Percentiles rank a stretch among this genome's conserved stretches.
Conservation (phyloP, 1,140 invertebrate species). For the Nylanderia fulva region DNA sequence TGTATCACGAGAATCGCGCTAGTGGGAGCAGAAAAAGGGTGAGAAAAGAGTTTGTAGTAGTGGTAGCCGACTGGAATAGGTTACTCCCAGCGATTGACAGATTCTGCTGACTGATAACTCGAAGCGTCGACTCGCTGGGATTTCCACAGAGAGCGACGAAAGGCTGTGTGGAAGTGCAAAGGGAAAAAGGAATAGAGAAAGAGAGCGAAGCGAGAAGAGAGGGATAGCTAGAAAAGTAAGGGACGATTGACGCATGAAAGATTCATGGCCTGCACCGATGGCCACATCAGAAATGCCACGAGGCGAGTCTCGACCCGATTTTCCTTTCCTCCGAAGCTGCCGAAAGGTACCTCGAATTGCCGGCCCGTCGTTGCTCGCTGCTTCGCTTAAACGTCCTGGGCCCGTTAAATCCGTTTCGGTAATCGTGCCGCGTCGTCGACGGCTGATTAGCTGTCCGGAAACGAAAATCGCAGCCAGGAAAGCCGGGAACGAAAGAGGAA, state of each 20-base stretch:
- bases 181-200: slow-evolving; percentile 3
- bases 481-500: neutral
- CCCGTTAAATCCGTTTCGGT: slow-evolving; percentile 71
- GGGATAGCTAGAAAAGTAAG: slow-evolving; percentile 8
- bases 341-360: slow-evolving; percentile 72
- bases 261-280: slow-evolving; percentile 78
- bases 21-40: slow-evolving; percentile 45
- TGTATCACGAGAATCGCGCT: slow-evolving; percentile 24
- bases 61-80: slow-evolving; percentile 63
- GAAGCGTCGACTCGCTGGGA: slow-evolving; percentile 60
- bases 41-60: neutral
- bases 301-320: slow-evolving; percentile 68
- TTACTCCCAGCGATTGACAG: slow-evolving; percentile 71
- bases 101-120: slow-evolving; percentile 75
- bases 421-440: slow-evolving; percentile 69
- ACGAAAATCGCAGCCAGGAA: slow-evolving; percentile 66
- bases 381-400: slow-evolving; percentile 58
- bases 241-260: slow-evolving; percentile 78
- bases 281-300: slow-evolving; percentile 77
- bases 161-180: neutral
- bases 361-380: slow-evolving; percentile 33
- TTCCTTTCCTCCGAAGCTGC: slow-evolving; percentile 65
- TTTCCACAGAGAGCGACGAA: slow-evolving; percentile 45
- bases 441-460: slow-evolving; percentile 76
- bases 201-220: neutral